phyloP scores from a whole-genome alignment of 2,888 invertebrate genomes.

The Dusona sp. region DNA sequence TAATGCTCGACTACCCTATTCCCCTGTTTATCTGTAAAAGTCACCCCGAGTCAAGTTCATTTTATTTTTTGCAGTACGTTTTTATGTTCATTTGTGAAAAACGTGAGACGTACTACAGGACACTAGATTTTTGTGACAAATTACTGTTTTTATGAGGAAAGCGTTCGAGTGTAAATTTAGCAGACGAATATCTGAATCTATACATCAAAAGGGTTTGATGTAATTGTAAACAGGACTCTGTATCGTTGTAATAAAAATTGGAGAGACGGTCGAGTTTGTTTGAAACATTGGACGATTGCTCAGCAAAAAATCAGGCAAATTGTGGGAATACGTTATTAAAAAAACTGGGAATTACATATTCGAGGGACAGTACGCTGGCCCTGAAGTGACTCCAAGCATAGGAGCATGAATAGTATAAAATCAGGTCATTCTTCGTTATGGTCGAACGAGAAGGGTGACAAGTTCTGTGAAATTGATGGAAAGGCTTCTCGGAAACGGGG shows the following conservation, averaged over 20 bases:
- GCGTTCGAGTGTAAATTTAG: not conserved
- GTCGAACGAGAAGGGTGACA: constrained; percentile 20
- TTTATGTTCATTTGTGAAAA: not conserved
- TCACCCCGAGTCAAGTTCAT: not conserved
- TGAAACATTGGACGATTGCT: not conserved
- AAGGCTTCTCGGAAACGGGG: constrained; percentile 29
- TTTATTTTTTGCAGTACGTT: not conserved
- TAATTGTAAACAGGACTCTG: not conserved
- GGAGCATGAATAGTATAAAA: not conserved
- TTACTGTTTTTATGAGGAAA: not conserved
- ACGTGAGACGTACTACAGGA: not conserved
- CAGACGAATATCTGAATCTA: not conserved
- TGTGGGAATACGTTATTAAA: not conserved
- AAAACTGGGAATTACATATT: not conserved
- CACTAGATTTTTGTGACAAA: not conserved
- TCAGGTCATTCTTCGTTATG: constrained; percentile 42
- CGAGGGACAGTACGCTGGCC: not conserved
- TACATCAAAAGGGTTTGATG: not conserved
- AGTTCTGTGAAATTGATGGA: constrained; percentile 59
- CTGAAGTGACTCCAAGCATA: not conserved
- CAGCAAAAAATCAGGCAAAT: not conserved
- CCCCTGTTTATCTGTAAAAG: not conserved
- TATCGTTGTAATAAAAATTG: not conserved
- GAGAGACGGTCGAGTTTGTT: not conserved
- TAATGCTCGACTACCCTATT: not conserved